These are phyloP conservation scores for Peromyscus aztecus DNA, from an alignment of 2,797 vertebrate species.

Conservation along the genomic window DNA sequence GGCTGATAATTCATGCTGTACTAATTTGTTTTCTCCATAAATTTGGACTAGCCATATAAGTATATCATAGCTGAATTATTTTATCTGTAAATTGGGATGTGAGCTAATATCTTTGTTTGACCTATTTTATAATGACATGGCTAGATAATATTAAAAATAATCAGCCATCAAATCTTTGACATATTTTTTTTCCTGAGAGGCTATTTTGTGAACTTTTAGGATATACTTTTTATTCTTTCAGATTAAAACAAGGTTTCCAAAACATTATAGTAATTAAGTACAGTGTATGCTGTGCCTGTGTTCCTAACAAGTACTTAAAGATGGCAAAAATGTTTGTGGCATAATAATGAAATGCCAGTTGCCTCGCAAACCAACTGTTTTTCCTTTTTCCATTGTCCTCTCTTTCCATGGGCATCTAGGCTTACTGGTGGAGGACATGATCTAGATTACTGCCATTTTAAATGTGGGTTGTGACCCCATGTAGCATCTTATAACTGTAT, in stretches of 20 bases:
- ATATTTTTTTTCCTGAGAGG: neutral
- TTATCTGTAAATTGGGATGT: neutral
- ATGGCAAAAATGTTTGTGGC: neutral
- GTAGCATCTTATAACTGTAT: neutral
- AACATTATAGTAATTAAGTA: neutral
- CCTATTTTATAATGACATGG: neutral
- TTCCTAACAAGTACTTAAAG: constrained; percentile 6
- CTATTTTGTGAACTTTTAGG: neutral
- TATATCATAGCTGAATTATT: neutral
- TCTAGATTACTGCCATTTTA: neutral
- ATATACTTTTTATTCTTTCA: neutral
- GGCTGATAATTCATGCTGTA: neutral
- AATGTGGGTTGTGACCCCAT: neutral
- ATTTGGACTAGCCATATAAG: neutral
- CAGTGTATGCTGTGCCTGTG: neutral
- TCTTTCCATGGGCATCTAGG: neutral
- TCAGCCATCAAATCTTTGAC: neutral
- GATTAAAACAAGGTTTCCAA: constrained; percentile 23
- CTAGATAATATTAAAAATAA: neutral
- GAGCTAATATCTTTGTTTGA: constrained; percentile 10
- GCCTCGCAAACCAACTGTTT: neutral
- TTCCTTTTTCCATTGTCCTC: neutral
- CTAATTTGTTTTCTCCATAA: constrained; percentile 12
- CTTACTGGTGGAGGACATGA: neutral
- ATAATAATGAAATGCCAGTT: neutral